Evolutionary conservation across 2,797 vertebrate genomes (phyloP), one percentile per base, ranked within the genome.

Genomic region (Stomatorhinus walkeri): DNA sequence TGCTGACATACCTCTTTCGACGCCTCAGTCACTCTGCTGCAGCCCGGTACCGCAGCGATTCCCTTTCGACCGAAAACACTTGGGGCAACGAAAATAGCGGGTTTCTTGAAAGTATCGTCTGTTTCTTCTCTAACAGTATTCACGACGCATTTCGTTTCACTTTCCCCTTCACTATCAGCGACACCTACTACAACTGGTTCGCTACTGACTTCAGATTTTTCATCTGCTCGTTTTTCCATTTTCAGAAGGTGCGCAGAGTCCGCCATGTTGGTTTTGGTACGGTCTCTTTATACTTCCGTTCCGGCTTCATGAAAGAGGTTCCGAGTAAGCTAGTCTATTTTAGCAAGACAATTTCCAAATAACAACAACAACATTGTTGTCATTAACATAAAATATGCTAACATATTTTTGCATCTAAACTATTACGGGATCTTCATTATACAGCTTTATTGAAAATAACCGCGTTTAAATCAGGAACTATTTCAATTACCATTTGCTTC

Each of bases 71-170:
- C 59, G 6, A 59, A 3, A 48, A 93, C 72, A 5, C 94, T 94
- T n/a, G 95, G 95, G 0, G 90, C 93, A 0, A 93, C 91, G 24
- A 96, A 95, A 54, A 95, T 9, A 52, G 90, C 91, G 1, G 96
- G 96, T 89, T 95, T 96, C 93, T 96, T 96, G 85, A 96, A 96
- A 6, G 91, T 91, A 2, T 94, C 93, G 3, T 87, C 87, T 0
- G 28, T n/a, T 49, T 93, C 91, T 10, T 87, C 36, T 0, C 89
- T 91, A 0, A 19, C 2, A 54, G 56, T 56, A 0, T 52, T 5
- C 1, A 0, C 0, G 1, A 87, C 72, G 36, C 84, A 54, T 83
- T 89, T 89, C 0, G 14, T 83, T n/a, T 89, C 83, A 0, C 0
- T 0, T 0, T 76, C 85, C 0, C 1, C 28, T 0, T 51, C 90